Conservation (phyloP, 2,888 invertebrate genomes). For the Bedellia somnulentella region DNA sequence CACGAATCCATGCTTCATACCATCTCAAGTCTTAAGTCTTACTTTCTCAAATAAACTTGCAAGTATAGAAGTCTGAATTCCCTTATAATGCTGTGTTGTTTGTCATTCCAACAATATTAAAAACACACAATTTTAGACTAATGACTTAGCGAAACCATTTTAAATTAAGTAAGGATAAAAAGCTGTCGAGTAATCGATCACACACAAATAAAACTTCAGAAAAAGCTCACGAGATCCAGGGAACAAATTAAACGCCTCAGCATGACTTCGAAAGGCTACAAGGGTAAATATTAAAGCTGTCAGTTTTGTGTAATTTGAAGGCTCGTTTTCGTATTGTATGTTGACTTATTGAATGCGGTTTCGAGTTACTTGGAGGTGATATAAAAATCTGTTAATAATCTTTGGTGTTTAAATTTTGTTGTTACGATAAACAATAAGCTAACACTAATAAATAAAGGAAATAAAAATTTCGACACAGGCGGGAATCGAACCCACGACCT, state of each 20-base stretch:
- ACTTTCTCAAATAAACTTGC: no score
- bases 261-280: slow-evolving; percentile 28
- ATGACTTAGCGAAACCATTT: slow-evolving; percentile 56
- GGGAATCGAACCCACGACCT: no score
- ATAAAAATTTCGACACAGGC: no score
- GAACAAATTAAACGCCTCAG: slow-evolving; percentile 60
- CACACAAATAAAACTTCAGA: slow-evolving; percentile 52
- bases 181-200: slow-evolving; percentile 55
- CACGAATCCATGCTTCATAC: no score
- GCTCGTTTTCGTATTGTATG: slow-evolving; percentile 47
- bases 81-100: no score
- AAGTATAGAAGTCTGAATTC: no score
- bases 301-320: slow-evolving; percentile 54
- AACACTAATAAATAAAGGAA: no score
- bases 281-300: slow-evolving; percentile 58
- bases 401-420: neutral
- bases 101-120: no score
- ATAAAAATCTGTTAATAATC: neutral
- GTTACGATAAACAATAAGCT: no score
- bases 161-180: slow-evolving; percentile 56
- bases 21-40: no score
- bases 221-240: no score
- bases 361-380: neutral
- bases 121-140: slow-evolving; percentile 19
- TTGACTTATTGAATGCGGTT: slow-evolving; percentile 51